These are phyloP conservation scores for Steatocranus sp. DNA, from an alignment of 2,797 vertebrate genomes.

Conservation along the genomic window DNA sequence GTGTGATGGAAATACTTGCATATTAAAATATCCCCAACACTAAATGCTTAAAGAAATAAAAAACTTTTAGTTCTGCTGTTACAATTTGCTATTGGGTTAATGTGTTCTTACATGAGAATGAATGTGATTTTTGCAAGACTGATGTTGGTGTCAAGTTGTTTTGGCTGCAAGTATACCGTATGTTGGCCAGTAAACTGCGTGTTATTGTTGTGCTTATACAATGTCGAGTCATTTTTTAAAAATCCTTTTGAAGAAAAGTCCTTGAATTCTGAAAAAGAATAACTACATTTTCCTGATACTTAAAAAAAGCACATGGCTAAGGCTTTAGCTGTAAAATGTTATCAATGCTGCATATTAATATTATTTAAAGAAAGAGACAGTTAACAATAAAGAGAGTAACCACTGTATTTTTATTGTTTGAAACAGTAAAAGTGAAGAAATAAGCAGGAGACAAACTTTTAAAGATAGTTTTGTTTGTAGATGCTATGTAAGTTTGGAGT, in stretches of 20 bases:
- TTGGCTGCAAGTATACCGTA: neutral
- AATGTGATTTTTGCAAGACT: neutral
- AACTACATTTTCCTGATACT: neutral
- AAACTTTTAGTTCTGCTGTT: neutral
- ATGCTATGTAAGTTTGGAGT: constrained; percentile 50
- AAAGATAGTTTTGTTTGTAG: constrained; percentile 13
- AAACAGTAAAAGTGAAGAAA: neutral
- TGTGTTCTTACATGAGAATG: neutral
- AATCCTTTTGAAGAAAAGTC: neutral
- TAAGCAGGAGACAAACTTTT: neutral
- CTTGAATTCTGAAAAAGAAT: neutral
- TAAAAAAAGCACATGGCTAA: neutral
- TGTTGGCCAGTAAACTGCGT: neutral
- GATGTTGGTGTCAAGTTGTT: neutral
- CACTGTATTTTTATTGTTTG: neutral
- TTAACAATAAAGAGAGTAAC: neutral
- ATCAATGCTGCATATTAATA: neutral
- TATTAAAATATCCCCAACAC: neutral
- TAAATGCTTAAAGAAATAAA: neutral
- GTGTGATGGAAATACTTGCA: neutral
- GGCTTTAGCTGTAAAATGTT: neutral
- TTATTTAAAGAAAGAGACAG: neutral
- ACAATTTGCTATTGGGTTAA: neutral
- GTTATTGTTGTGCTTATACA: neutral
- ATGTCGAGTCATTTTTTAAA: neutral